Evolutionary conservation across 2,888 invertebrate genomes (phyloP), one percentile per base, ranked within the genome.

Genomic region (Iselma pallidipennis): DNA sequence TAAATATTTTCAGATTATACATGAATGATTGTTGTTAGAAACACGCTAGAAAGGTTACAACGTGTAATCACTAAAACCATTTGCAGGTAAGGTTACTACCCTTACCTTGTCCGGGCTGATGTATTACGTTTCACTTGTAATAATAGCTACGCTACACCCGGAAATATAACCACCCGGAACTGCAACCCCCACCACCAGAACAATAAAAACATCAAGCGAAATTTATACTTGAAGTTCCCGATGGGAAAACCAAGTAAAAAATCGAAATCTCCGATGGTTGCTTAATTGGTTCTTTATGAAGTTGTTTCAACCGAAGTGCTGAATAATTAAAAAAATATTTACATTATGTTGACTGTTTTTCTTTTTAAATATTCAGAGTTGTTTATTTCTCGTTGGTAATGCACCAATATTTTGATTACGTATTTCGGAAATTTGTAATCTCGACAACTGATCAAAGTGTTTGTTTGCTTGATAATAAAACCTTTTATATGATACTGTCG

Each of bases 81-180:
- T 55, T 73, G 71, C 73, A 74, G 68, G 71, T 66, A 71, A 73
- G 75, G 76, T 75, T 74, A 74, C 73, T 75, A 76, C 75, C 75
- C 76, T 74, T 71, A 74, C 74, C 74, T 74, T 74, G 74, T 74
- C 75, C 74, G 74, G 76, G 75, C 71, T 71, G 74, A 66, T 69
- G 59, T 66, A 71, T 59, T 62, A 48, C 68, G 69, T 72, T 70
- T 66, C 67, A 66, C 49, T 57, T 59, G 19, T 33, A 52, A 61
- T 57, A 49, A 57, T 48, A 57, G 71, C 71, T 71, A 71, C 69
- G 71, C 65, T 50, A 26, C 19, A 59, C 49, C 61, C 65, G 65
- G 65, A 65, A 66, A 26, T 52, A 16, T 12, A 31, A 25, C 23
- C n/a, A 50, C 1, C 25, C 21, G 31, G 4, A 49, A 28, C 14